Percentiles rank a stretch among this genome's conserved stretches.
Conservation (phyloP, 2,113 vertebrate genomes). For the Sylvilagus bachmani region DNA sequence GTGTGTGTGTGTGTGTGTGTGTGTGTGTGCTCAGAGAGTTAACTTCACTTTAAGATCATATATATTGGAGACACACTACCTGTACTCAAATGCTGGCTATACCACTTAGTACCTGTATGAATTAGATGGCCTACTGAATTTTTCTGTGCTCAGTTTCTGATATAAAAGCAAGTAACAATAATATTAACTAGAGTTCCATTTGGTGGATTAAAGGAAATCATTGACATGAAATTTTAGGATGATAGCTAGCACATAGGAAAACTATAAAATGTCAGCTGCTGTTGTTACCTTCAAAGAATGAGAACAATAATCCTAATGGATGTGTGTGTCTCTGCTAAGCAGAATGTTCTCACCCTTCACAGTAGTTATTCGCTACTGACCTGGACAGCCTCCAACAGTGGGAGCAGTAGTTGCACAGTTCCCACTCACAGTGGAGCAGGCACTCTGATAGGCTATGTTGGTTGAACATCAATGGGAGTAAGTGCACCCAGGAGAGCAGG, state of each 20-base stretch:
- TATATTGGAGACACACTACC: not conserved
- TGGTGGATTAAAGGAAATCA: not conserved
- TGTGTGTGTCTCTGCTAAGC: not conserved
- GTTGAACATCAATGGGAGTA: not conserved
- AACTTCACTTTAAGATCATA: not conserved
- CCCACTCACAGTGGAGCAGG: not conserved
- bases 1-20: not conserved
- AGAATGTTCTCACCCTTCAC: not conserved
- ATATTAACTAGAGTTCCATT: not conserved
- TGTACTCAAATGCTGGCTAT: not conserved
- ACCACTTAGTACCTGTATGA: not conserved
- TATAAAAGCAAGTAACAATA: slow-evolving; percentile 4
- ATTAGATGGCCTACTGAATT: not conserved
- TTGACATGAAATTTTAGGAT: not conserved
- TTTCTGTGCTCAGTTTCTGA: not conserved
- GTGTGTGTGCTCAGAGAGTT: not conserved
- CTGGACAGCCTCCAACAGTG: not conserved
- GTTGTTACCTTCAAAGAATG: not conserved
- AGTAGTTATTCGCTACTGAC: not conserved
- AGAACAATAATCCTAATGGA: not conserved
- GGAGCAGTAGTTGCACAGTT: not conserved
- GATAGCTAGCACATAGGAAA: not conserved
- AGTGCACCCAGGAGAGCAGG: not conserved
- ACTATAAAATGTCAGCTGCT: not conserved
- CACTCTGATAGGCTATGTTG: not conserved